Evolutionary conservation across 2,113 vertebrate species (phyloP).

Genomic region (Panurus biarmicus): DNA sequence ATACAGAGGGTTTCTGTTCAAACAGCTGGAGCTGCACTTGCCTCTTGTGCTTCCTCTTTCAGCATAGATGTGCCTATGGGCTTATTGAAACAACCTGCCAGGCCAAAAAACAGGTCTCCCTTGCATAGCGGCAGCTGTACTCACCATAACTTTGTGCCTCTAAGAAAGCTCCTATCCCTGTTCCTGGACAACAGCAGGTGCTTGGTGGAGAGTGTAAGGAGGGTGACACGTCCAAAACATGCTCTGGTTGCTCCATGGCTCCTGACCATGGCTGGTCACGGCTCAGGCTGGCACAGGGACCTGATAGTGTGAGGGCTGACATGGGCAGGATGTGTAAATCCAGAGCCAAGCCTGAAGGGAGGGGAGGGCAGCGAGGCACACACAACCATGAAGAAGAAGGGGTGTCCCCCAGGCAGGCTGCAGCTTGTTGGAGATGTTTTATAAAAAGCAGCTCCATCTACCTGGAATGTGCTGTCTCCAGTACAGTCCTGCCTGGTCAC

Average conservation of each 20-base stretch:
- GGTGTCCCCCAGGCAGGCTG: neutral
- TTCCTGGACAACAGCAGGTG: neutral
- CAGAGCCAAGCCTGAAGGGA: neutral
- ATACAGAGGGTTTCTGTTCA: neutral
- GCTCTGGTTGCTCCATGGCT: neutral
- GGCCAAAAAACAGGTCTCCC: neutral
- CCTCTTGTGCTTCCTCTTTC: neutral
- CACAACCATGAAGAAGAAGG: neutral
- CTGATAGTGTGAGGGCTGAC: neutral
- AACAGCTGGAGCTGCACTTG: neutral
- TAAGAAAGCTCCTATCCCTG: neutral
- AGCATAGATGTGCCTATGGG: neutral
- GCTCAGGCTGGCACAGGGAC: neutral
- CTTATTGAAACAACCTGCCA: neutral
- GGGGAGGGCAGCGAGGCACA: neutral
- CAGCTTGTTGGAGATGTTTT: neutral
- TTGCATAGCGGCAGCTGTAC: neutral
- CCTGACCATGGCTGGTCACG: rapidly evolving
- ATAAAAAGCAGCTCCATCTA: rapidly evolving
- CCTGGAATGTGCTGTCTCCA: neutral
- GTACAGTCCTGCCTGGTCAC: neutral
- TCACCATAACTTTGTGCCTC: neutral
- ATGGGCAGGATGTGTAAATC: rapidly evolving
- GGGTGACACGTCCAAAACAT: rapidly evolving
- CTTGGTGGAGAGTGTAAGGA: neutral